phyloP scores from a whole-genome alignment of 2,888 invertebrate genomes.

The Brachypalpus laphriformis region DNA sequence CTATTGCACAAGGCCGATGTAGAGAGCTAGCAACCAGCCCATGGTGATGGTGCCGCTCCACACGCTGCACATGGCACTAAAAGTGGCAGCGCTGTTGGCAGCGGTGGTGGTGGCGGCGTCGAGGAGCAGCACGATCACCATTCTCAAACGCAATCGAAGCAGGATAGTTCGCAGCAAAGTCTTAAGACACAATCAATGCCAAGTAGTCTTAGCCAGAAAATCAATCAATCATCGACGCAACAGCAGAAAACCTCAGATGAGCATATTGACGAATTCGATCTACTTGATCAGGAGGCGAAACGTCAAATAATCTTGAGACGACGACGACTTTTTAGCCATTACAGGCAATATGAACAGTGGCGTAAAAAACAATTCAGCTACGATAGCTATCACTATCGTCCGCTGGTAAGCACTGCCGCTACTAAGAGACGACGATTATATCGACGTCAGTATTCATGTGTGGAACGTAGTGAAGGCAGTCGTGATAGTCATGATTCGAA shows the following conservation, averaged over 20 bases:
- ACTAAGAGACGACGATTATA: constrained; percentile 81
- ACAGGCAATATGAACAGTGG: constrained; percentile 82
- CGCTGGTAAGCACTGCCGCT: constrained; percentile 77
- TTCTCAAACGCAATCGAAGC: constrained; percentile 58
- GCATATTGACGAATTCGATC: constrained; percentile 79
- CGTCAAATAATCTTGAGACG: constrained; percentile 81
- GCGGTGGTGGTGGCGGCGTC: constrained; percentile 68
- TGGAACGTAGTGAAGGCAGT: constrained; percentile 81
- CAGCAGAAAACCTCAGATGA: constrained; percentile 75
- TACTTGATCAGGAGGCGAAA: constrained; percentile 79
- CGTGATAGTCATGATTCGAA: constrained; percentile 81
- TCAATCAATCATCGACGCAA: constrained; percentile 62
- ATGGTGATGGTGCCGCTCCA: constrained; percentile 77
- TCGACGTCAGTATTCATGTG: constrained; percentile 81
- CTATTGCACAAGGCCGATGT: constrained; percentile 93
- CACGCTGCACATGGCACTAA: constrained; percentile 79
- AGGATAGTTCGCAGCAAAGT: constrained; percentile 75
- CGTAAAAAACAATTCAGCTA: constrained; percentile 82
- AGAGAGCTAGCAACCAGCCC: constrained; percentile 85
- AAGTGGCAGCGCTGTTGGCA: constrained; percentile 77
- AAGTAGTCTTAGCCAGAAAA: constrained; percentile 61
- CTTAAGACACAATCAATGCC: constrained; percentile 74
- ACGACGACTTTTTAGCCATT: constrained; percentile 81
- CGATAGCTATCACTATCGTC: constrained; percentile 81
- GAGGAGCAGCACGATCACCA: constrained; percentile 69